Evolutionary conservation across 2,113 vertebrate genomes (phyloP), one percentile per base, ranked within the genome.

Genomic region (Trochalopteron elliotii): DNA sequence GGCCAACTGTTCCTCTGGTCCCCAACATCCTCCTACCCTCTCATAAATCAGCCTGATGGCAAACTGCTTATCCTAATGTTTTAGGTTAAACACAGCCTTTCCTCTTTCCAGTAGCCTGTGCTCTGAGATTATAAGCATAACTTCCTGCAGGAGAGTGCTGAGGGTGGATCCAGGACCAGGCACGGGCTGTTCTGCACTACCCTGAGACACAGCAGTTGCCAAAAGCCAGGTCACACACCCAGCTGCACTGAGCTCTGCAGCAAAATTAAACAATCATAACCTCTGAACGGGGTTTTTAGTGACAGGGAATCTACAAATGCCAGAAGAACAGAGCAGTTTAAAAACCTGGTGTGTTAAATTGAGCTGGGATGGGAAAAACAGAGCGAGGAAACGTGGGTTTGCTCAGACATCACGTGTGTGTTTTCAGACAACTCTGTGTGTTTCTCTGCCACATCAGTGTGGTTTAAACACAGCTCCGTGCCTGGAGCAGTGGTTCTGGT

Each of bases 201-300:
- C 16, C 57, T 19, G 79, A 88, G 57, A 72, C 47, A 85, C 75
- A 57, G 63, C 18, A 23, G 39, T 7, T 83, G 71, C 50, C 90
- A 86, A 77, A 86, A 74, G 5, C 7, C 70, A 63, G 69, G 42
- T 93, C 24, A 18, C 42, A 9, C 33, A 15, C 37, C 19, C 80
- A 86, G 67, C 74, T 72, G 15, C 22, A 12, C 50, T 19, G 27
- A 82, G 61, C 23, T 28, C 50, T 40, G 61, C 70, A 84, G 77
- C 50, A 63, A 55, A 83, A 59, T 9, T 31, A 59, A 82, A 83
- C 33, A 14, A 19, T 21, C 72, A 12, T 5, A 50, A 67, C 44
- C 18, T 45, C 30, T n/a, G 12, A 21, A 13, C 0, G 3, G 10
- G 53, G 5, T 3, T 31, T 67, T 79, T 20, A 56, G 28, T 15